phyloP scores from a whole-genome alignment of 1,140 invertebrate genomes.

The Vollenhovia emeryi region DNA sequence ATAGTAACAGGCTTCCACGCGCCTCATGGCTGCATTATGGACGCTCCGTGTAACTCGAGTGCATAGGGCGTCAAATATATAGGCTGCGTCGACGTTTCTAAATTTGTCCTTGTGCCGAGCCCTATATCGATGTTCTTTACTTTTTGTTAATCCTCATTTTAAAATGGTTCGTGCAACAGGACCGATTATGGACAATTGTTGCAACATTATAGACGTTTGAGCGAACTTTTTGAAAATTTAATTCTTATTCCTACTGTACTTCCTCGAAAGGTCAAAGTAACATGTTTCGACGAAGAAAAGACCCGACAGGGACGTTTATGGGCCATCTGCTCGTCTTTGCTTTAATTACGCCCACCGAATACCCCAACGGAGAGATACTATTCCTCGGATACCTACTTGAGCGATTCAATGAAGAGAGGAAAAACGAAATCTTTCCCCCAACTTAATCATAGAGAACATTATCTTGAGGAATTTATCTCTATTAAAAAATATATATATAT shows the following conservation, averaged over 20 bases:
- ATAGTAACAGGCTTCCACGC: slow-evolving; percentile 69
- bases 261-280: slow-evolving; percentile 49
- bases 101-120: slow-evolving; percentile 6
- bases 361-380: slow-evolving; percentile 30
- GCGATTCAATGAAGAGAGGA: neutral
- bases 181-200: neutral
- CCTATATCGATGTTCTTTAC: neutral
- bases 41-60: slow-evolving; percentile 66
- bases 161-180: neutral
- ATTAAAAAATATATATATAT: too few relatives aligned
- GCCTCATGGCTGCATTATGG: slow-evolving; percentile 69
- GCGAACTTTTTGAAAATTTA: neutral
- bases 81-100: slow-evolving; percentile 4
- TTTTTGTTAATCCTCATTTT: neutral
- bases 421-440: neutral
- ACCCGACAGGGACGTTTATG: slow-evolving; percentile 25
- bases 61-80: slow-evolving; percentile 56
- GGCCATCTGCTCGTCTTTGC: slow-evolving; percentile 68
- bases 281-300: slow-evolving; percentile 28
- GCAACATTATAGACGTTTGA: neutral
- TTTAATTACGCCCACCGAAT: slow-evolving; percentile 67
- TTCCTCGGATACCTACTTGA: slow-evolving; percentile 16
- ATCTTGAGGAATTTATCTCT: too few relatives aligned
- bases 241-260: slow-evolving; percentile 5
- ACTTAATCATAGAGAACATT: too few relatives aligned